Percentiles rank a stretch among this genome's conserved stretches.
These are phyloP conservation scores for Apodemus agrarius DNA, from an alignment of 2,797 vertebrate species.

Conservation along the genomic window DNA sequence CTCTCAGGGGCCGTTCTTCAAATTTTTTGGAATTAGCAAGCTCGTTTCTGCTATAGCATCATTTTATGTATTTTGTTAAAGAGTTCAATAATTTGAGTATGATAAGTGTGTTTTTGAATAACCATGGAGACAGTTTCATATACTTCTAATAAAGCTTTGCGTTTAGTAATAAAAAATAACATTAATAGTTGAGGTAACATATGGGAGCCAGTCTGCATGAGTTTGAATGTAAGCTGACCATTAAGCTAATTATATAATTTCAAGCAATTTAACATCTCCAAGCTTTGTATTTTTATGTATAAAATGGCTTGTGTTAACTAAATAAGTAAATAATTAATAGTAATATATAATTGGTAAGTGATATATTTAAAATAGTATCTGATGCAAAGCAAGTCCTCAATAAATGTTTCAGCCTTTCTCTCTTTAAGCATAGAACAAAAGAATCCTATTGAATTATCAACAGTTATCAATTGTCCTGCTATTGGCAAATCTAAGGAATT, in stretches of 20 bases:
- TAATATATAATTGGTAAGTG: not conserved
- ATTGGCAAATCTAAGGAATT: not conserved
- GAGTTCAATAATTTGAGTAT: slow-evolving; percentile 48
- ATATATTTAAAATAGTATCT: slow-evolving; percentile 20
- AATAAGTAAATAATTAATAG: slow-evolving; percentile 21
- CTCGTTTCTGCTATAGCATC: slow-evolving; percentile 50
- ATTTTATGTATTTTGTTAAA: slow-evolving; percentile 39
- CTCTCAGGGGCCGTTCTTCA: not conserved
- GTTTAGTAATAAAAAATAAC: slow-evolving; percentile 27
- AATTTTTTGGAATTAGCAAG: not conserved
- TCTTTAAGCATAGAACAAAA: slow-evolving; percentile 6
- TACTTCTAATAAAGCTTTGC: slow-evolving; percentile 39
- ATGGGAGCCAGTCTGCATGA: not conserved
- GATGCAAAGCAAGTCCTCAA: slow-evolving; percentile 1
- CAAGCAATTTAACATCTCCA: slow-evolving; percentile 23
- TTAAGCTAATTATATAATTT: slow-evolving; percentile 32
- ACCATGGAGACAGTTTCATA: not conserved
- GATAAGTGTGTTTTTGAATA: slow-evolving; percentile 56
- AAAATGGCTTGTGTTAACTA: slow-evolving; percentile 19
- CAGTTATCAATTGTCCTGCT: not conserved
- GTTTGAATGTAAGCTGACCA: slow-evolving; percentile 34
- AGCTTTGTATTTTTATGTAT: slow-evolving; percentile 50
- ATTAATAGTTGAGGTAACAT: slow-evolving; percentile 52
- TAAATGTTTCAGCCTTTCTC: not conserved
- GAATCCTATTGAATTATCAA: not conserved